Evolutionary conservation across 2,113 vertebrate genomes (phyloP).

Genomic region (Columba livia): DNA sequence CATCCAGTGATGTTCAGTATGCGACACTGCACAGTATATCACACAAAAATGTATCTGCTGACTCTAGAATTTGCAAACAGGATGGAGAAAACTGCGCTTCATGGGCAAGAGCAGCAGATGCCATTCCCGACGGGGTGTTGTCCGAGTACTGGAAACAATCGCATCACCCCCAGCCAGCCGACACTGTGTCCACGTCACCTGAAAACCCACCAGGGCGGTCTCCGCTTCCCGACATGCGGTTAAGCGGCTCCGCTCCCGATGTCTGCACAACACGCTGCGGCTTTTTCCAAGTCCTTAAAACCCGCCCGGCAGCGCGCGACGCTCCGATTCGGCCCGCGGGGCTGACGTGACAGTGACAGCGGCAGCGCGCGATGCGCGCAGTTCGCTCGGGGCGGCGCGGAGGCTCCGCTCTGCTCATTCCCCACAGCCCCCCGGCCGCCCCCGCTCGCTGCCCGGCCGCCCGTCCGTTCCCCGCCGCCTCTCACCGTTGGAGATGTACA

Average conservation of each 20-base stretch:
- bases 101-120: fast-evolving
- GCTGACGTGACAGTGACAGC: not conserved
- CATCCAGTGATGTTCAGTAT: not conserved
- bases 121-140: fast-evolving
- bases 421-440: no score
- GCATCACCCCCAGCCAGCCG: fast-evolving
- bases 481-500: constrained; percentile 95
- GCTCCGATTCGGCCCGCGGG: not conserved
- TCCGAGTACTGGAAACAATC: fast-evolving
- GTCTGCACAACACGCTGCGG: not conserved
- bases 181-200: fast-evolving
- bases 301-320: fast-evolving
- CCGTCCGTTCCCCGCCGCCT: not conserved
- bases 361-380: not conserved
- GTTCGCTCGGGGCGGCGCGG: not conserved
- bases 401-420: not conserved
- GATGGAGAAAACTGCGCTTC: not conserved
- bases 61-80: not conserved
- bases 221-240: fast-evolving
- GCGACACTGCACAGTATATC: fast-evolving
- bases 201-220: fast-evolving
- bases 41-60: fast-evolving
- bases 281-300: fast-evolving
- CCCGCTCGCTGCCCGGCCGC: not conserved
- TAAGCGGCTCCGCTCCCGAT: fast-evolving